Evolutionary conservation across 2,888 invertebrate genomes (phyloP), one percentile per base, ranked within the genome.

Genomic region (Norana najaformis): DNA sequence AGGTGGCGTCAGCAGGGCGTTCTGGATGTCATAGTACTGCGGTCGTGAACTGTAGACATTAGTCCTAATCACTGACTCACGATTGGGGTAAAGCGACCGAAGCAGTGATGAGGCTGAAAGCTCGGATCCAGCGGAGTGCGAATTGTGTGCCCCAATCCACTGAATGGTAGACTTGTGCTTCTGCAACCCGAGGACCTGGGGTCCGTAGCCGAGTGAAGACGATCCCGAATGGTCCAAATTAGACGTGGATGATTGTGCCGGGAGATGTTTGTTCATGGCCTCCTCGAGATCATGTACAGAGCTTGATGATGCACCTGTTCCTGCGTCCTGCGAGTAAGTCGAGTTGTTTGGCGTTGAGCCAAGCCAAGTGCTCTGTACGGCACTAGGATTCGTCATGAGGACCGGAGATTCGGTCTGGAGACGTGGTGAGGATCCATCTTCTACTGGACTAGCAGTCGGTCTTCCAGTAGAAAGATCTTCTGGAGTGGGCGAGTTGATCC

Each of bases 51-150:
- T 94, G 90, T 92, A 92, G 23, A 92, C 90, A 88, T 92, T 92
- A 93, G 98, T 98, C 53, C 98, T 96, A 92, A 98, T 98, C 30
- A 98, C 98, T 94, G 98, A 98, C 95, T 98, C 98, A 88, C 98
- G 96, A 94, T 98, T 98, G 34, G 97, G 97, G 94, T 98, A 98
- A 3, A 98, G 96, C 94, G 98, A 98, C 39, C 98, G 96, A 18
- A 98, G 95, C 36, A 98, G 96, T 0, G 98, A 97, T 0, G 98
- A 97, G 0, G 98, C 98, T 0, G 98, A 98, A 91, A 98, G 96
- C 0, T 93, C 91, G 90, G 94, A 93, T 96, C 96, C 93, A 20
- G 35, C 47, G 14, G 83, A 35, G 35, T n/a, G 41, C 96, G 95
- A 92, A 94, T 96, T 96, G 88, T 92, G 92, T 18, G 93, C 92